These are phyloP conservation scores for Pachypanchax playfairii DNA, from an alignment of 2,113 vertebrate species.

Conservation along the genomic window DNA sequence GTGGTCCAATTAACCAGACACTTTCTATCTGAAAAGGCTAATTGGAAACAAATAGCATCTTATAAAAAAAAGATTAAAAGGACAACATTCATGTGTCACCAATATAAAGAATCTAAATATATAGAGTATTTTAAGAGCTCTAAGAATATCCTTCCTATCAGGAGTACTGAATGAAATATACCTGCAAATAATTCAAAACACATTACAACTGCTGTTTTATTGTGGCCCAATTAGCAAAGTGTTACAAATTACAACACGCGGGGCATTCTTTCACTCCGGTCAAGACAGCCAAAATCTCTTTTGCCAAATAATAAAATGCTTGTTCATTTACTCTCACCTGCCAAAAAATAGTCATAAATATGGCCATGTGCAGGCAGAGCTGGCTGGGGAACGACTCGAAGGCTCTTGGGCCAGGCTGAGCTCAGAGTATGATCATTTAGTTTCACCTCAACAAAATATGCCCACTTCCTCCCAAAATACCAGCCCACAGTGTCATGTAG, in stretches of 20 bases:
- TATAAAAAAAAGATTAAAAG: background rate
- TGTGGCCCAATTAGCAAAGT: conserved; percentile 58
- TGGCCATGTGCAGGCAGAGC: conserved; percentile 54
- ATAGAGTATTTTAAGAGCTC: background rate
- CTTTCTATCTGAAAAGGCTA: background rate
- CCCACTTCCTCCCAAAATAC: conserved; percentile 23
- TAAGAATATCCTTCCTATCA: background rate
- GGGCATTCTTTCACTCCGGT: conserved; percentile 32
- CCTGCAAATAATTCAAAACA: conserved; percentile 30
- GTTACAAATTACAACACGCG: conserved; percentile 52
- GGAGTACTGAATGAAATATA: conserved; percentile 15
- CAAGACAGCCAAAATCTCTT: conserved; percentile 40
- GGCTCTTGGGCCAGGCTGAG: conserved; percentile 48
- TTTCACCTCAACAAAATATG: conserved; percentile 23
- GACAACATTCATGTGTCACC: background rate
- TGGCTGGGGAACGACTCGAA: conserved; percentile 46
- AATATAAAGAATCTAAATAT: background rate
- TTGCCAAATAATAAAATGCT: conserved; percentile 71
- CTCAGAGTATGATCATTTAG: conserved; percentile 35
- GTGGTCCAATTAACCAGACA: background rate
- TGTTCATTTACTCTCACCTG: conserved; percentile 68
- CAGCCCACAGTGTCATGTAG: too few species aligned
- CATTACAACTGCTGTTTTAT: conserved; percentile 52
- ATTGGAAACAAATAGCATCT: background rate
- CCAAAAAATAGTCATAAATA: conserved; percentile 69